Percentiles rank a stretch among this genome's conserved stretches.
Evolutionary conservation across 2,113 vertebrate genomes (phyloP).

Genomic region (Cromileptes altivelis): DNA sequence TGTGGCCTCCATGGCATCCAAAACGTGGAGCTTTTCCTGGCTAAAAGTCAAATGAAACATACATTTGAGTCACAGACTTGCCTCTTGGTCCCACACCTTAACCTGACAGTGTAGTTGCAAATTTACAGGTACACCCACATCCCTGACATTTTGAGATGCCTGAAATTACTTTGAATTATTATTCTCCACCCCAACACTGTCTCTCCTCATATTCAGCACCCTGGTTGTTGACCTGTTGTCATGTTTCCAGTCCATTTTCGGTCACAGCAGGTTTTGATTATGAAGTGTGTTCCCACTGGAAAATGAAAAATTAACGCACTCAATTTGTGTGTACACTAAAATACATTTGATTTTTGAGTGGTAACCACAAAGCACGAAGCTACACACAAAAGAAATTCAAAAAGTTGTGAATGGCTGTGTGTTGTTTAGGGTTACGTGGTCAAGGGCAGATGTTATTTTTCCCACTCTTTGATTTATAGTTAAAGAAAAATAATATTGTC

Average conservation of each 20-base stretch:
- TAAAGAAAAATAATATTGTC: neutral
- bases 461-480: neutral
- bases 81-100: neutral
- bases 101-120: neutral
- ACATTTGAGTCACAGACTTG: neutral
- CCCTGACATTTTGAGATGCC: neutral
- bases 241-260: neutral
- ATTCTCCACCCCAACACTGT: neutral
- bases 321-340: neutral
- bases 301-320: neutral
- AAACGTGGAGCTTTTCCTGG: neutral
- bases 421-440: neutral
- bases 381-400: neutral
- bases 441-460: neutral
- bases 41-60: neutral
- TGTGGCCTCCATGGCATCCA: neutral
- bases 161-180: neutral
- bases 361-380: neutral
- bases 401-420: neutral
- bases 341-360: neutral
- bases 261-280: neutral
- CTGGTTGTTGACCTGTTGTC: neutral
- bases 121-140: neutral
- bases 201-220: constrained; percentile 1
- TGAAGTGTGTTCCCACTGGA: neutral